A percentile compares a stretch with the other conserved stretches of the same genome.
phyloP scores from a whole-genome alignment of 2,888 invertebrate species.

The Bellardia bayeri region DNA sequence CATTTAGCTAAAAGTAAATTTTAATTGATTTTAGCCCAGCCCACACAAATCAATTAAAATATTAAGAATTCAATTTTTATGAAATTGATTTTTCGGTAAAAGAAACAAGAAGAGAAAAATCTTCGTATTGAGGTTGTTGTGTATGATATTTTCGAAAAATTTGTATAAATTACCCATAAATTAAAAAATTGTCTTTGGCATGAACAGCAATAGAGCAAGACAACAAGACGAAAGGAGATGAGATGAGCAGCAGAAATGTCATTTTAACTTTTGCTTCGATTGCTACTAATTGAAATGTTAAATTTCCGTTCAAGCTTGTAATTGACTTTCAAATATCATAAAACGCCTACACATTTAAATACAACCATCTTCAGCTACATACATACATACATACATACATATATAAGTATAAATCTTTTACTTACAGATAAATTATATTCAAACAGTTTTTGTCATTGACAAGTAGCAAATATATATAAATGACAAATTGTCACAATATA shows the following conservation, averaged over 20 bases:
- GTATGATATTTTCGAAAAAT: slow-evolving; percentile 37
- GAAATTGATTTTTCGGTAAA: slow-evolving; percentile 55
- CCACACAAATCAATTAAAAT: slow-evolving; percentile 64
- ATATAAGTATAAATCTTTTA: slow-evolving; percentile 10
- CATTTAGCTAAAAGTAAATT: not conserved
- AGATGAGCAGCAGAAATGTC: slow-evolving; percentile 34
- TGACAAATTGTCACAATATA: slow-evolving; percentile 72
- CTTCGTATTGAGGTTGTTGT: not conserved
- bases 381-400: slow-evolving; percentile 2
- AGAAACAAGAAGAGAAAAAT: too few relatives aligned
- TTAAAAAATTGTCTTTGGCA: slow-evolving; percentile 62
- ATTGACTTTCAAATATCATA: slow-evolving; percentile 80
- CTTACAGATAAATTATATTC: slow-evolving; percentile 45
- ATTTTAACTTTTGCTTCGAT: slow-evolving; percentile 72
- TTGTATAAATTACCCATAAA: slow-evolving; percentile 70
- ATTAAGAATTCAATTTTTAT: slow-evolving; percentile 53
- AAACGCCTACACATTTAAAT: slow-evolving; percentile 72
- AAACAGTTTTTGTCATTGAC: slow-evolving; percentile 51
- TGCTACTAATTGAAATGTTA: slow-evolving; percentile 81
- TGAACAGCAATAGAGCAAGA: slow-evolving; percentile 20
- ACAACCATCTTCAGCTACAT: not conserved
- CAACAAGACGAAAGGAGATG: not conserved
- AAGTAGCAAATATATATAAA: slow-evolving; percentile 42
- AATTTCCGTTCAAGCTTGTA: slow-evolving; percentile 84
- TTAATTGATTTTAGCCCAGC: slow-evolving; percentile 3